A percentile compares a stretch with the other conserved stretches of the same genome.
Evolutionary conservation across 2,797 vertebrate genomes (phyloP).

Genomic region (Dicrostonyx torquatus): DNA sequence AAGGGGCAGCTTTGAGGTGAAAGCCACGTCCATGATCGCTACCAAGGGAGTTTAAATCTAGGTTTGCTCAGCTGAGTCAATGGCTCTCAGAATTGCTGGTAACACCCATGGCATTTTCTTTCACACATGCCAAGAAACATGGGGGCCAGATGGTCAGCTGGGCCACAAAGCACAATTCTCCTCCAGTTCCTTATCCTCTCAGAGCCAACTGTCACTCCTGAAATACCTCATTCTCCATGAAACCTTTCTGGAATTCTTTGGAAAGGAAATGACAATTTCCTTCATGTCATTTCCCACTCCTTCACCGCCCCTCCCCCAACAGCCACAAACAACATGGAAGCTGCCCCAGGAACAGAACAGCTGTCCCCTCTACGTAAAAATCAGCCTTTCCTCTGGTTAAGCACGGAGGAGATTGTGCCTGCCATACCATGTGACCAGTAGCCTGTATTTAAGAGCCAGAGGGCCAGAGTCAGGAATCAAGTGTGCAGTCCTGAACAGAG

Average conservation of each 20-base stretch:
- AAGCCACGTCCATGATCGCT: constrained; percentile 54
- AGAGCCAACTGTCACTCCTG: constrained; percentile 57
- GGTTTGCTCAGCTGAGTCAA: constrained; percentile 29
- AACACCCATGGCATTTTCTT: constrained; percentile 69
- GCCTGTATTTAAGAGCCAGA: constrained; percentile 9
- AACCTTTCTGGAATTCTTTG: constrained; percentile 82
- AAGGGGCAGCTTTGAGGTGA: constrained; percentile 30
- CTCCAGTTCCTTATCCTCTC: constrained; percentile 27
- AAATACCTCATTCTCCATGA: constrained; percentile 73
- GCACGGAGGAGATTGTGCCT: not conserved
- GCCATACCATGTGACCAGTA: not conserved
- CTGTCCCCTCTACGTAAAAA: constrained; percentile 74
- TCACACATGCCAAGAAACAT: constrained; percentile 67
- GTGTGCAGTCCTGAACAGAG: not conserved
- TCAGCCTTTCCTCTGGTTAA: constrained; percentile 53
- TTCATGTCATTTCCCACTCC: constrained; percentile 80
- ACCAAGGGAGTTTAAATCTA: constrained; percentile 55
- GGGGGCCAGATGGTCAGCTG: constrained; percentile 70
- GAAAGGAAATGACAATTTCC: constrained; percentile 82
- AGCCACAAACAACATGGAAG: constrained; percentile 79
- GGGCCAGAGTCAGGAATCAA: constrained; percentile 27
- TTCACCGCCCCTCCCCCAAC: constrained; percentile 70
- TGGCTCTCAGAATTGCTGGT: constrained; percentile 56
- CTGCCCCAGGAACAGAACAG: constrained; percentile 76
- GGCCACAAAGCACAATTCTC: constrained; percentile 50